Evolutionary conservation across 2,113 vertebrate species (phyloP), one percentile per base, ranked within the genome.

Genomic region (Pristiophorus japonicus): DNA sequence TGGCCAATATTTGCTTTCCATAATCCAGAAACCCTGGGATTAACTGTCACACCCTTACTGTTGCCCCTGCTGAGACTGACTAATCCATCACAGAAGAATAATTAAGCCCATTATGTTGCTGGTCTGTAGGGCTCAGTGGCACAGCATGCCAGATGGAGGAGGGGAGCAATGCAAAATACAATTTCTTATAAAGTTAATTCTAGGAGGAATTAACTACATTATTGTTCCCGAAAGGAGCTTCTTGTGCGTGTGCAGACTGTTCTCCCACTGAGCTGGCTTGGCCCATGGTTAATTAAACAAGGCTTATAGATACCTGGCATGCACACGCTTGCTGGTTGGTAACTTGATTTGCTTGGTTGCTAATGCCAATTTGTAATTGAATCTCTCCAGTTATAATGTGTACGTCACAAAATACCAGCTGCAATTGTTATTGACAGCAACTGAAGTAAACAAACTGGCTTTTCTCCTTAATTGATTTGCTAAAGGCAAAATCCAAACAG

Each of bases 291-390:
- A 47, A 94, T 94, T 67, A 73, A 70, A 14, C 65, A 94, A 45
- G 42, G 11, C 38, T 93, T 45, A 12, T 24, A 66, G 20, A 63
- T 38, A 65, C 34, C 14, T 65, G 90, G 90, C 62, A 38, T 65
- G 51, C 59, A 92, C 59, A 92, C 27, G 22, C 6, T 6, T 27
- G 45, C 47, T 92, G 66, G 45, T 42, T 94, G 93, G 66, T 94
- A 45, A 45, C n/a, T 66, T 45, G 62, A 94, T 45, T 66, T 66
- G n/a, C 42, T 94, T 42, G 51, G 51, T 88, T 59, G 87, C 87
- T 34, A n/a, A 62, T 62, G 55, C 87, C 87, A 90, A n/a, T n/a
- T 34, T 92, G 59, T 63, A 92, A 92, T 92, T 92, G 63, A 70
- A 51, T 94, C 93, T 18, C 24, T 67, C 12, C 65, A 51, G 93